Percentiles rank a stretch among this genome's conserved stretches.
phyloP scores from a whole-genome alignment of 1,140 invertebrate genomes.

The Brachionus rotundiformis region DNA sequence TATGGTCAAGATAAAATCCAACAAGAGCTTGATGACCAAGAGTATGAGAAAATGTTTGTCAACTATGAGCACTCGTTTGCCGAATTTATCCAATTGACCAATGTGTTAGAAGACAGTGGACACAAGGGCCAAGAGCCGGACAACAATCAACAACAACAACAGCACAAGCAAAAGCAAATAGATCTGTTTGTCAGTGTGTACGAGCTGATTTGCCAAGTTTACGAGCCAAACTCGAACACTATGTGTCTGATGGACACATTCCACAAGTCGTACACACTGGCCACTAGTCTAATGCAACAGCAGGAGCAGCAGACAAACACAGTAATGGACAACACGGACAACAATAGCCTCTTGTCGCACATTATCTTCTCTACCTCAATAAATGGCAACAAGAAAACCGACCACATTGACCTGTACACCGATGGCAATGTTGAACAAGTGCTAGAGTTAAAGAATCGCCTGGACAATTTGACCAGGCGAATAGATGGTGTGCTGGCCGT shows the following conservation, averaged over 20 bases:
- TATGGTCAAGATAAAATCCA: constrained; percentile 32
- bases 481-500: constrained; percentile 74
- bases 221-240: not conserved
- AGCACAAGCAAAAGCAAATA: not conserved
- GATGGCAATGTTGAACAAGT: constrained; percentile 79
- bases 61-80: constrained; percentile 34
- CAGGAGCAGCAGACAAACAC: too few relatives aligned
- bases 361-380: not conserved
- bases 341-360: not conserved
- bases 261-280: constrained; percentile 5
- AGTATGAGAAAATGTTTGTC: not conserved
- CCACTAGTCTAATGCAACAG: not conserved
- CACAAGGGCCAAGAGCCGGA: too few relatives aligned
- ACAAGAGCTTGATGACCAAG: constrained; percentile 20
- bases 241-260: not conserved
- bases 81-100: constrained; percentile 42
- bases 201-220: not conserved
- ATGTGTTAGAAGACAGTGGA: too few relatives aligned
- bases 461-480: constrained; percentile 69
- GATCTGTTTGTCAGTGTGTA: not conserved
- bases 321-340: not conserved
- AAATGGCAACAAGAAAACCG: not conserved
- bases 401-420: constrained; percentile 76
- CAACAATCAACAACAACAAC: too few relatives aligned
- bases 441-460: constrained; percentile 71